A percentile compares a stretch with the other conserved stretches of the same genome.
phyloP scores from a whole-genome alignment of 2,888 invertebrate species.

The Mimachlamys varia region DNA sequence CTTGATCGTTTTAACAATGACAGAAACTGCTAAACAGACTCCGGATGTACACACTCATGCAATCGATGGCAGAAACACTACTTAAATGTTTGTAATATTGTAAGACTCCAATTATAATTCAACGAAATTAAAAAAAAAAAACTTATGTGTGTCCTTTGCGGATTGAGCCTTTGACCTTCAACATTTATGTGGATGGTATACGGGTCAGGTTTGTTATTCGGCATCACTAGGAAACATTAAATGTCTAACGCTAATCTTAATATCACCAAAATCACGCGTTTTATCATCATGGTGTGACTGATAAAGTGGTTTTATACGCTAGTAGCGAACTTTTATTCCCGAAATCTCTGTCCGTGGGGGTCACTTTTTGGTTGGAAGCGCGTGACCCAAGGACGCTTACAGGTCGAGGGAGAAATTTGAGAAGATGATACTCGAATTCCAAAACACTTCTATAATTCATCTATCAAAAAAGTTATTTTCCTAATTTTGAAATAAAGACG shows the following conservation, averaged over 20 bases:
- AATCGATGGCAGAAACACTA: too few relatives aligned
- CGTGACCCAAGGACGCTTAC: constrained; percentile 5
- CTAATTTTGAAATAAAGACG: neutral
- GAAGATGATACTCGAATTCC: neutral
- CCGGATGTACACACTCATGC: too few relatives aligned
- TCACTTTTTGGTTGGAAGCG: neutral
- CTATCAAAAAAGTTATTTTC: constrained; percentile 21
- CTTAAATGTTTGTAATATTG: too few relatives aligned
- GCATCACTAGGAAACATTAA: neutral
- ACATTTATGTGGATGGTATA: neutral
- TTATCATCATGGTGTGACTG: neutral
- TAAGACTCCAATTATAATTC: too few relatives aligned
- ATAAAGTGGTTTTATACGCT: neutral
- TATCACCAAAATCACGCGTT: neutral
- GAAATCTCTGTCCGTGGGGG: neutral
- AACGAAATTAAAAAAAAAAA: too few relatives aligned
- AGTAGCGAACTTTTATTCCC: neutral
- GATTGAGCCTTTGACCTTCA: neutral
- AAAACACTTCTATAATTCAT: neutral
- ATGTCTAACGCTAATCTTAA: neutral
- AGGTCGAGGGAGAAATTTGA: neutral
- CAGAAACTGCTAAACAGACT: too few relatives aligned
- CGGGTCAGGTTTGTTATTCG: neutral
- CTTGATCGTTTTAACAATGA: too few relatives aligned
- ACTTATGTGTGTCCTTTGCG: neutral